These are phyloP conservation scores for Drymodes brunneopygia DNA, from an alignment of 2,113 vertebrate species.

Conservation along the genomic window DNA sequence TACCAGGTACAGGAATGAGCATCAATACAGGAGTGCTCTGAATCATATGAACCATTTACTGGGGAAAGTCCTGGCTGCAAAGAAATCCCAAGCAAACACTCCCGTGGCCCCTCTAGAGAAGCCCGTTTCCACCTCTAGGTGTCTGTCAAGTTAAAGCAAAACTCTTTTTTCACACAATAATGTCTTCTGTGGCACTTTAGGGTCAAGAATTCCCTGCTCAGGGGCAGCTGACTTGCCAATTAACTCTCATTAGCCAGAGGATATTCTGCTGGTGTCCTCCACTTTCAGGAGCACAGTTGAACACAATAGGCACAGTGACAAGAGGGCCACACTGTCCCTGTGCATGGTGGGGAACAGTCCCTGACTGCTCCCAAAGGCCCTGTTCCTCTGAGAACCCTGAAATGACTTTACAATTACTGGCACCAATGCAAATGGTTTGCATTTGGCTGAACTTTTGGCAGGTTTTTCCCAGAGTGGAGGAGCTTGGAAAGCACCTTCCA, in stretches of 20 bases:
- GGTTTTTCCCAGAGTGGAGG: background rate
- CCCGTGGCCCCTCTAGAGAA: background rate
- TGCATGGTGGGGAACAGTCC: background rate
- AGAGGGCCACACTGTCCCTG: rapidly evolving
- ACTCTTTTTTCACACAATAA: background rate
- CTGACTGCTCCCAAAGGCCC: background rate
- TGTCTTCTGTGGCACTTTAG: background rate
- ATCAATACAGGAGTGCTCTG: background rate
- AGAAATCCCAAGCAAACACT: background rate
- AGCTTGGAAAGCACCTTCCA: background rate
- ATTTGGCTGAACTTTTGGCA: background rate
- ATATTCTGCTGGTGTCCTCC: background rate
- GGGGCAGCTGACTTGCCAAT: background rate
- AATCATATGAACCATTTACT: background rate
- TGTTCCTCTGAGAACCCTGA: background rate
- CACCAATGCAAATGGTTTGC: background rate
- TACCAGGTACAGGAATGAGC: background rate
- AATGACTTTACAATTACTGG: background rate
- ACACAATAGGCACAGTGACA: background rate
- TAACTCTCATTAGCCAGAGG: background rate
- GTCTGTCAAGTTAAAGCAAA: background rate
- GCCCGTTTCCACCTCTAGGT: background rate
- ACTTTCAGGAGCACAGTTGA: background rate
- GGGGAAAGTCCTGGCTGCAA: background rate
- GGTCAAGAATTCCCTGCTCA: background rate